phyloP scores from a whole-genome alignment of 1,140 invertebrate genomes.

The Drosophila miranda region DNA sequence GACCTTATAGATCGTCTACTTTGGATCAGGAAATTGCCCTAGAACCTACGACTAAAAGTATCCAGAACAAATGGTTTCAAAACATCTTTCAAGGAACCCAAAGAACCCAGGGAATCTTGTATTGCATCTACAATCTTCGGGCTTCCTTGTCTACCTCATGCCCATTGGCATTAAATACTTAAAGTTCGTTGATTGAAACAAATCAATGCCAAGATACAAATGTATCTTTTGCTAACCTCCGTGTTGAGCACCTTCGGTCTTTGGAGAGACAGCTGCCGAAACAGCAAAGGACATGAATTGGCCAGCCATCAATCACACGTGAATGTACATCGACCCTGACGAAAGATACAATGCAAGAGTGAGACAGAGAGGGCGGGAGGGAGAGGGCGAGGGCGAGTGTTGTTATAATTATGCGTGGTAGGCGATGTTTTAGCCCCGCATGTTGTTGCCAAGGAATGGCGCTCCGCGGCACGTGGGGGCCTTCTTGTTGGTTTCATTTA shows the following conservation, averaged over 20 bases:
- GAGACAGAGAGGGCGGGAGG: neutral
- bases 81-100: too few relatives aligned
- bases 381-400: neutral
- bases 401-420: slow-evolving; percentile 46
- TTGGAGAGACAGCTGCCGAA: neutral
- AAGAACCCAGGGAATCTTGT: too few relatives aligned
- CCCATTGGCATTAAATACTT: too few relatives aligned
- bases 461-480: slow-evolving; percentile 2
- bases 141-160: too few relatives aligned
- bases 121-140: too few relatives aligned
- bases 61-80: too few relatives aligned
- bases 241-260: neutral
- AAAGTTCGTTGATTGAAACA: slow-evolving; percentile 1
- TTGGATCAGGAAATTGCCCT: too few relatives aligned
- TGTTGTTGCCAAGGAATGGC: neutral
- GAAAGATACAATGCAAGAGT: neutral
- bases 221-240: neutral
- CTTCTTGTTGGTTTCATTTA: slow-evolving; percentile 64
- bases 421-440: slow-evolving; percentile 1
- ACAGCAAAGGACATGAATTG: slow-evolving; percentile 9
- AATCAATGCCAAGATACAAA: slow-evolving; percentile 5
- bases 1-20: too few relatives aligned
- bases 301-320: slow-evolving; percentile 36
- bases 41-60: too few relatives aligned
- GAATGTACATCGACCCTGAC: neutral